These are phyloP conservation scores for Alosa sapidissima DNA, from an alignment of 2,797 vertebrate species.

Conservation along the genomic window DNA sequence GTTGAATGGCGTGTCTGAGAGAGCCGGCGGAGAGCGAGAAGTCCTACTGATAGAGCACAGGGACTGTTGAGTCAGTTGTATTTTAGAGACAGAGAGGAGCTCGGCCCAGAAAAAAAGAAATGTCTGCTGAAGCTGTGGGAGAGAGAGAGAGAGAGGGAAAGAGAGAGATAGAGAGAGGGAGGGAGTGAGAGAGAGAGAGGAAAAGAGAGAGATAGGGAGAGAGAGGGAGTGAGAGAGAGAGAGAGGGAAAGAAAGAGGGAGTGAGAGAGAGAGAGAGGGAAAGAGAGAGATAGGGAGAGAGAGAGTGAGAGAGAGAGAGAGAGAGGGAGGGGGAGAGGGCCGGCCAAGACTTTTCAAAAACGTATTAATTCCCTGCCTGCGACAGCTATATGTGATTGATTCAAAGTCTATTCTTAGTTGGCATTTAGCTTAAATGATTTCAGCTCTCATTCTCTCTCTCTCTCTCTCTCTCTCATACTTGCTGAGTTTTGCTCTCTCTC, in stretches of 20 bases:
- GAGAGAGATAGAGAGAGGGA: neutral
- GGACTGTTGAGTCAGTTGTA: slow-evolving; percentile 3
- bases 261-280: neutral
- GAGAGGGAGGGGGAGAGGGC: neutral
- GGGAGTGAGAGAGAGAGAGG: neutral
- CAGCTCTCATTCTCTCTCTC: neutral
- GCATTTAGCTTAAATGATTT: slow-evolving; percentile 80
- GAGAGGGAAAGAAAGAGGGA: neutral
- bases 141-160: neutral
- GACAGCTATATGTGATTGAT: slow-evolving; percentile 73
- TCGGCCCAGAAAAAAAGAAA: neutral
- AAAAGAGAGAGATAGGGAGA: neutral
- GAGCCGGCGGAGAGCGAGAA: neutral
- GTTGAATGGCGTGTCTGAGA: neutral
- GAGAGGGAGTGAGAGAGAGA: neutral
- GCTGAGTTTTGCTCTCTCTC: slow-evolving; percentile 56
- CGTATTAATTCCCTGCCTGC: slow-evolving; percentile 66
- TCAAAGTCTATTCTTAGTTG: slow-evolving; percentile 80
- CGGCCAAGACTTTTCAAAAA: slow-evolving; percentile 40
- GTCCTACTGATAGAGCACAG: neutral
- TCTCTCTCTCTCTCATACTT: slow-evolving; percentile 34
- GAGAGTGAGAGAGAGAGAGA: neutral
- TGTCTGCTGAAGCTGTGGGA: neutral
- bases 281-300: neutral
- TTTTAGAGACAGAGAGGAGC: neutral